Base-by-base conservation (phyloP, 2,797 vertebrate genomes). In the Coccyzus lansbergi region DNA sequence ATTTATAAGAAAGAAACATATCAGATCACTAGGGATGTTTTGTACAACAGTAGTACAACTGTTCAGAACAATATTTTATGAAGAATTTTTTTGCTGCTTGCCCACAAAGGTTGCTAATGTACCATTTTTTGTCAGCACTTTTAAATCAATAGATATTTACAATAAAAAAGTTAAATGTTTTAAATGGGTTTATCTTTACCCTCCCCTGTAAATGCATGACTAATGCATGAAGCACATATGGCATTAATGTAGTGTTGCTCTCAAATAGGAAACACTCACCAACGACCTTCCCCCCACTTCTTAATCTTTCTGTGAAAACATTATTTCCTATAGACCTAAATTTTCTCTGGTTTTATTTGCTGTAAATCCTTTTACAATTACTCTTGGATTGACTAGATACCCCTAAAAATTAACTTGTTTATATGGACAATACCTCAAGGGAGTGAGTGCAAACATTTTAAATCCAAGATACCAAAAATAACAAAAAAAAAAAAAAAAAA, bases 351-450 rank as follows among this genome's bases (percentile, higher is more conserved):
- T 65, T 93, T 80, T 70, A 40, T 8, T 90, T 71, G 31, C 9
- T 42, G 33, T 34, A 91, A 94, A 81, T 92, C 55, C 71, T 70
- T 94, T 78, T 60, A 38, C 91, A 94, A 94, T 86, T 89, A 86
- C 40, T 62, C 36, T 53, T 89, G 31, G 8, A 7, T 9, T 86
- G 28, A 60, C 29, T 83, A 90, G 36, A 81, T 85, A 83, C 4
- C 29, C 9, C 29, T 83, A 22, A 74, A 85, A 92, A 92, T 76
- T 74, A 69, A 2, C 31, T 59, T 85, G 18, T 64, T 92, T 15
- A 11, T 53, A 5, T 5, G 12, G 60, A 48, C n/a, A 88, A 20
- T 52, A 24, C 13, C 53, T 89, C 36, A 62, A 94, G 29, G 5
- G 17, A 81, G 70, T 52, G 25, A 65, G 36, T 3, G 6, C 26